Conservation (phyloP, 2,888 invertebrate species). For the Perdita meconis region DNA sequence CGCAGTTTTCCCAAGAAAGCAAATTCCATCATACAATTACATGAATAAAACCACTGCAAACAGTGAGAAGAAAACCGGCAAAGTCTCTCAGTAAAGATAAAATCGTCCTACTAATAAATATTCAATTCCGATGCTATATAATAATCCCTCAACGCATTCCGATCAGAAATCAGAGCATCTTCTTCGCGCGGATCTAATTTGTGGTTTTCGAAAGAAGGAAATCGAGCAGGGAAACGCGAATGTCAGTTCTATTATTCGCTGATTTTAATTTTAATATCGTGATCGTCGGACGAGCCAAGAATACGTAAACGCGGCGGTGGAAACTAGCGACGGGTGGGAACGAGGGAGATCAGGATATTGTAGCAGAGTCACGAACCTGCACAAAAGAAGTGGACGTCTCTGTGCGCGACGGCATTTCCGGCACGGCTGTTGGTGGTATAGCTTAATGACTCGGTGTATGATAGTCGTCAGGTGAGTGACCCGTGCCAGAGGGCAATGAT, state of each 20-base stretch:
- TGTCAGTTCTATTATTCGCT: background rate
- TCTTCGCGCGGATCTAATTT: too few relatives aligned
- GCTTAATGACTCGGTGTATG: slow-evolving; percentile 76
- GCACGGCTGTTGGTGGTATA: slow-evolving; percentile 58
- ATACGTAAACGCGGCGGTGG: slow-evolving; percentile 17
- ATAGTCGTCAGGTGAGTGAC: slow-evolving; percentile 79
- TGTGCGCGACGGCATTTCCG: slow-evolving; percentile 68
- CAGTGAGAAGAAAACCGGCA: too few relatives aligned
- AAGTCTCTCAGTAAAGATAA: too few relatives aligned
- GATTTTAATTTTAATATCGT: slow-evolving; percentile 17
- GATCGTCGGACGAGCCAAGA: slow-evolving; percentile 1
- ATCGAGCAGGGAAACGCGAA: background rate
- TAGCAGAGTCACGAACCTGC: slow-evolving; percentile 52
- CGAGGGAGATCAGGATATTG: slow-evolving; percentile 40
- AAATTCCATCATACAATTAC: background rate
- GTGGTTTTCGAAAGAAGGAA: too few relatives aligned
- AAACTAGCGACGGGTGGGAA: slow-evolving; percentile 15
- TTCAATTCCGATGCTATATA: too few relatives aligned
- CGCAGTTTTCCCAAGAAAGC: background rate
- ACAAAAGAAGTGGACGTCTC: slow-evolving; percentile 66
- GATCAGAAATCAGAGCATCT: too few relatives aligned
- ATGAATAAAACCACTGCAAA: too few relatives aligned
- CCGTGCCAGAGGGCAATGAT: slow-evolving; percentile 70
- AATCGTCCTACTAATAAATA: too few relatives aligned
- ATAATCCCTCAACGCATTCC: too few relatives aligned